Conservation (phyloP, 1,140 invertebrate species). For the Drosophila ambigua region DNA sequence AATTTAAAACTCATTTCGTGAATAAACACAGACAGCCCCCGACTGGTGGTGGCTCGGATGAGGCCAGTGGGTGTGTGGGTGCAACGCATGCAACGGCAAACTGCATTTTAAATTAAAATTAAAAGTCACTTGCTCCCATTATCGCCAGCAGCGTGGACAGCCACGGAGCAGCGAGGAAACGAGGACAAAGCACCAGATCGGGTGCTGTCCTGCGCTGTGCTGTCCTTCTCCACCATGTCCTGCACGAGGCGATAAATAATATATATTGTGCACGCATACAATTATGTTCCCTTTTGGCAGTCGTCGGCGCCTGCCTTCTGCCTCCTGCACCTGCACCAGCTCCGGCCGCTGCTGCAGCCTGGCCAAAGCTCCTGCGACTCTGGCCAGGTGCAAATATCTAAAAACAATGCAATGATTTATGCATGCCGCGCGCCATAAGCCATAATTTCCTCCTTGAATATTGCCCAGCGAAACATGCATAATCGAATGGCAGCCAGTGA, state of each 20-base stretch:
- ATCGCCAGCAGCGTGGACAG: constrained; percentile 57
- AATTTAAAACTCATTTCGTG: constrained; percentile 81
- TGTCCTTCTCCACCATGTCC: constrained; percentile 9
- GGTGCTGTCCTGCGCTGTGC: too few relatives aligned
- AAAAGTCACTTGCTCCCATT: constrained; percentile 75
- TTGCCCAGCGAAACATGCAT: constrained; percentile 51
- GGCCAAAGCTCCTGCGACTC: constrained; percentile 33
- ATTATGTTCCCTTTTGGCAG: constrained; percentile 48
- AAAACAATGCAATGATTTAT: constrained; percentile 82
- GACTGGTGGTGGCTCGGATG: neutral
- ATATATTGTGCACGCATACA: constrained; percentile 79
- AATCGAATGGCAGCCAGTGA: constrained; percentile 23
- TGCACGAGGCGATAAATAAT: constrained; percentile 66
- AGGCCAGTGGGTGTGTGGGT: neutral
- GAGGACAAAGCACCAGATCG: constrained; percentile 13
- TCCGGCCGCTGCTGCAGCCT: neutral
- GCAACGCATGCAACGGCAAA: constrained; percentile 52
- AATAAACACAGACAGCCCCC: constrained; percentile 55
- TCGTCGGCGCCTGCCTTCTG: constrained; percentile 2
- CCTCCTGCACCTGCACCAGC: neutral
- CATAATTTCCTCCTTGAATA: constrained; percentile 34
- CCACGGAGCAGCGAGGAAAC: constrained; percentile 11
- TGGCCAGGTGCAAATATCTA: constrained; percentile 76
- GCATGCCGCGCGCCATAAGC: constrained; percentile 20
- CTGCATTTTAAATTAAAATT: constrained; percentile 82